phyloP scores from a whole-genome alignment of 2,113 vertebrate species.

The Motacilla alba region DNA sequence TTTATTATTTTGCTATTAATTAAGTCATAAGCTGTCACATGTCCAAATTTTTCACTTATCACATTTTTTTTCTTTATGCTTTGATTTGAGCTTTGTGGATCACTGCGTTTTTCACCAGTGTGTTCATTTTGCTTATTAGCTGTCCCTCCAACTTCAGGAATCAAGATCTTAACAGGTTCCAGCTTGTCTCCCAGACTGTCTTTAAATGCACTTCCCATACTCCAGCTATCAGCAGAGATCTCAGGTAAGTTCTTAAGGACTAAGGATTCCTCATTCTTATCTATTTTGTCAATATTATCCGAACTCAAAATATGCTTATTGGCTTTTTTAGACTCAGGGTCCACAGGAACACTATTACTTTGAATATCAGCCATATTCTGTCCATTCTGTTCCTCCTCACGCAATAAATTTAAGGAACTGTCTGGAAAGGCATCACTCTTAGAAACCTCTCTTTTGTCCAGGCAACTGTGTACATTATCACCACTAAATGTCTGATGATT shows the following conservation, averaged over 20 bases:
- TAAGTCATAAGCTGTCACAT: conserved; percentile 86
- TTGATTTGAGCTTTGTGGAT: conserved; percentile 23
- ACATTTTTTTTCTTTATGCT: conserved; percentile 72
- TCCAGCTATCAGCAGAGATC: conserved; percentile 83
- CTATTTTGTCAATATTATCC: neutral
- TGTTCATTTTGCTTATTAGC: neutral
- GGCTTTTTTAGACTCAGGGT: neutral
- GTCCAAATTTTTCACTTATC: conserved; percentile 81
- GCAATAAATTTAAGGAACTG: conserved; percentile 53
- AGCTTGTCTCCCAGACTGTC: conserved; percentile 73
- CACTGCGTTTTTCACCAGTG: neutral
- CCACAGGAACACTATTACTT: neutral
- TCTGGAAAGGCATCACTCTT: conserved; percentile 24
- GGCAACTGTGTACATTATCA: conserved; percentile 2
- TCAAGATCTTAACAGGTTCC: conserved; percentile 82
- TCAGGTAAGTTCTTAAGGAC: conserved; percentile 25
- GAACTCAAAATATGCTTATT: neutral
- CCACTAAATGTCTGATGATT: conserved; percentile 30
- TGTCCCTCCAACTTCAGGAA: conserved; percentile 34
- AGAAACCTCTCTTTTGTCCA: conserved; percentile 35
- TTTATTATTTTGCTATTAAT: conserved; percentile 81
- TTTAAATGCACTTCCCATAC: conserved; percentile 78
- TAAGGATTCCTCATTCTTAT: neutral
- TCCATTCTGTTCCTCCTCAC: conserved; percentile 70
- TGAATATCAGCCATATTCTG: conserved; percentile 41